Evolutionary conservation across 1,140 invertebrate genomes (phyloP).

Genomic region (Thaumatotibia leucotreta): DNA sequence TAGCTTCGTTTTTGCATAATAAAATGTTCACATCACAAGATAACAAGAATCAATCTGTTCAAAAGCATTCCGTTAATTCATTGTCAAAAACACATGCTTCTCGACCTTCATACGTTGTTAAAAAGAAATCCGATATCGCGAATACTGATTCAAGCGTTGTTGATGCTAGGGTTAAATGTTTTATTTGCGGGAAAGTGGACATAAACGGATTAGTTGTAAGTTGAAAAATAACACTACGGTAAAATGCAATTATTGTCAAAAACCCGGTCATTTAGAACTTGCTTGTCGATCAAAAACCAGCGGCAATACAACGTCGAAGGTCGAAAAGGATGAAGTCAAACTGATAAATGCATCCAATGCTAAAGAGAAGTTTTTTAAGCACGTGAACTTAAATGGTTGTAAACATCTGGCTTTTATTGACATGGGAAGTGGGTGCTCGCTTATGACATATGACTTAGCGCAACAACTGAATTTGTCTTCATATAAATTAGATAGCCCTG

Average conservation of each 20-base stretch:
- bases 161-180: too few species aligned
- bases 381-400: background rate
- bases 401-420: slow-evolving; percentile 10
- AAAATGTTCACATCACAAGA: too few species aligned
- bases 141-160: too few species aligned
- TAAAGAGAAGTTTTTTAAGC: slow-evolving; percentile 4
- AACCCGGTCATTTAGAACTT: background rate
- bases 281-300: too few species aligned
- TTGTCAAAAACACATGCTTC: background rate
- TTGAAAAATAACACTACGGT: background rate
- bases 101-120: too few species aligned
- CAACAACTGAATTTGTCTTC: background rate
- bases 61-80: too few species aligned
- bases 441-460: background rate
- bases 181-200: background rate
- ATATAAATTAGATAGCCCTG: background rate
- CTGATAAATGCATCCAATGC: background rate
- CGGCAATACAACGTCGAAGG: background rate
- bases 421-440: slow-evolving; percentile 11
- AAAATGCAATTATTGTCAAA: background rate
- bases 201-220: background rate
- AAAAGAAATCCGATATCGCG: too few species aligned
- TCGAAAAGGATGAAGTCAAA: background rate
- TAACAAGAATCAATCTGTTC: too few species aligned
- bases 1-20: slow-evolving; percentile 10